Evolutionary conservation across 2,888 invertebrate species (phyloP).

Genomic region (Clistopyga incitator): DNA sequence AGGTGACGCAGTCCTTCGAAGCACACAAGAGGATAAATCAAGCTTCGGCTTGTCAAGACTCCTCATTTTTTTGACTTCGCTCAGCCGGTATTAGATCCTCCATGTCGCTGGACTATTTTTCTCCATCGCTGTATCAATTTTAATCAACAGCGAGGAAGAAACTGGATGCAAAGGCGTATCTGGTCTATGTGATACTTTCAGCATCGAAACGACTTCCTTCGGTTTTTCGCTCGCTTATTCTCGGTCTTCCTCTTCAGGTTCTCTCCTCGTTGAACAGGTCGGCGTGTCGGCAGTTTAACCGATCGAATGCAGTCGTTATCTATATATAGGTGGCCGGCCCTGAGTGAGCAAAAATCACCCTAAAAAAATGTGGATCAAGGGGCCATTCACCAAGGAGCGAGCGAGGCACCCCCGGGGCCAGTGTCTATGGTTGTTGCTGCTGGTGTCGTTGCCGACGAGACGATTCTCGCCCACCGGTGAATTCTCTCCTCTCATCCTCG

Average conservation of each 20-base stretch:
- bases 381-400: conserved; percentile 77
- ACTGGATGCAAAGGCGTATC: conserved; percentile 50
- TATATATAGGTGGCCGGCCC: conserved; percentile 76
- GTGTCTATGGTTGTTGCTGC: conserved; percentile 9
- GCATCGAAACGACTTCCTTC: conserved; percentile 11
- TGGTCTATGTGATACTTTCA: conserved; percentile 11
- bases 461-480: conserved; percentile 1
- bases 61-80: no score
- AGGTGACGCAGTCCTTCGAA: neutral
- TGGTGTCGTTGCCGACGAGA: conserved; percentile 23
- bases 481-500: neutral
- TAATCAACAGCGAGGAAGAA: conserved; percentile 53
- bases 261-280: conserved; percentile 50
- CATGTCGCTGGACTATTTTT: no score
- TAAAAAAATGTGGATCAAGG: conserved; percentile 79
- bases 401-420: conserved; percentile 34
- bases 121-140: conserved; percentile 37
- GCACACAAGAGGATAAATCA: neutral
- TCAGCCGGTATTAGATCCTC: no score
- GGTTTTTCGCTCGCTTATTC: neutral
- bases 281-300: conserved; percentile 66
- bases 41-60: no score
- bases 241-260: conserved; percentile 16
- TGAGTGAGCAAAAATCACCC: conserved; percentile 78
- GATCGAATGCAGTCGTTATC: conserved; percentile 58